Base-by-base conservation (phyloP, 37 sponge, comb jelly and placozoan species). In the Crambe crambe region DNA sequence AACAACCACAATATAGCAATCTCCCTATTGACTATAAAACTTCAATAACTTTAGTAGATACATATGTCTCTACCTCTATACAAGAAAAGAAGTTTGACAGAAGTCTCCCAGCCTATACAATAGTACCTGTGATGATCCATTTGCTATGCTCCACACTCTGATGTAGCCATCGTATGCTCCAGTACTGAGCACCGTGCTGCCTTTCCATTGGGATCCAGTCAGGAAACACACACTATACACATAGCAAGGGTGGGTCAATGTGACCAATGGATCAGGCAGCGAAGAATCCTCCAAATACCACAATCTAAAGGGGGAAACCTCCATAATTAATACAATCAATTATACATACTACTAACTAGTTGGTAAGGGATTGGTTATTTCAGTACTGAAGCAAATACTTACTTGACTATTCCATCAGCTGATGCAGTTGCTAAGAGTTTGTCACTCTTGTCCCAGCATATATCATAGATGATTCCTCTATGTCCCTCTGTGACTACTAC, bases 241-340 rank as follows among this genome's bases (percentile, higher is more conserved):
- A 75, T 77, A 97, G 67, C 86, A 89, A 59, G 97, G 97, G 43
- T 97, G 97, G 30, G 97, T 92, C 22, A 97, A 81, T 64, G 54
- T 32, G 20, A 65, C 47, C 44, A 42, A 17, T 3, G 76, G 72
- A 34, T 62, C 80, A 42, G 64, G 25, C 5, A n/a, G 23, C 6
- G 76, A 18, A 27, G 42, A 4, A 25, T 31, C 54, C 8, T 67
- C 77, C 80, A 89, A 17, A 40, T 26, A 61, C 84, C 77, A 78
- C 38, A 83, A 59, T 42, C 80, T 74, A 30, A 21, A 30, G 3
- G 2, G 10, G 29, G 4, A 54, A 17, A 68, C n/a, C n/a, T n/a
- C n/a, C n/a, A n/a, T n/a, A n/a, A n/a, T n/a, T n/a, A n/a, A n/a
- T n/a, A n/a, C n/a, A n/a, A n/a, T n/a, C n/a, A n/a, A n/a, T n/a